Conservation (phyloP, 2,797 vertebrate species). For the Gymnopithys bicolor region DNA sequence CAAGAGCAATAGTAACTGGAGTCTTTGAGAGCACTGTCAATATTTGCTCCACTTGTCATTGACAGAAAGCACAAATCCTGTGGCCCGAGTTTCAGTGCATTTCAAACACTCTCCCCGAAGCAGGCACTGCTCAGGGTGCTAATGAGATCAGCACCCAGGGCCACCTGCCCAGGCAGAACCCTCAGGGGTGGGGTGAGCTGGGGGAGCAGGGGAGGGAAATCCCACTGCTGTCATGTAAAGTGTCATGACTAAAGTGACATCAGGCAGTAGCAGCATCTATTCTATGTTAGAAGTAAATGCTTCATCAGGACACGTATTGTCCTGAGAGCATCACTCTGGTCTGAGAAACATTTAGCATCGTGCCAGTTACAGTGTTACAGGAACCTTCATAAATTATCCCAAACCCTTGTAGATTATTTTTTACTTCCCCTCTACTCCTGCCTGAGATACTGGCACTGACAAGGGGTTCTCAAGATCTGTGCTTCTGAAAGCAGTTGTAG, state of each 20-base stretch:
- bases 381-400: constrained; percentile 4
- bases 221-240: neutral
- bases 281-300: neutral
- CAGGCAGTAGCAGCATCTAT: neutral
- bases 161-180: neutral
- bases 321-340: neutral
- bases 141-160: neutral
- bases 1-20: constrained; percentile 41
- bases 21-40: constrained; percentile 62
- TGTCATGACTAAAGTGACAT: neutral
- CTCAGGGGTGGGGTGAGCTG: neutral
- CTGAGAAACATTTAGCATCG: constrained; percentile 5
- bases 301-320: neutral
- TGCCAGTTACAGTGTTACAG: neutral
- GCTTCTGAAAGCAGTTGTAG: neutral
- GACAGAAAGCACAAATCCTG: constrained; percentile 31
- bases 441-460: neutral
- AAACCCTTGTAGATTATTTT: neutral
- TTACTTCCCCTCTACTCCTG: neutral
- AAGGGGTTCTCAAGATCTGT: neutral
- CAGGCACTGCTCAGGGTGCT: neutral
- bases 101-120: neutral
- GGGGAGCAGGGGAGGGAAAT: neutral
- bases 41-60: constrained; percentile 59
- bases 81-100: neutral